Conservation (phyloP, 2,888 invertebrate genomes). For the Zelleria hepariella region DNA sequence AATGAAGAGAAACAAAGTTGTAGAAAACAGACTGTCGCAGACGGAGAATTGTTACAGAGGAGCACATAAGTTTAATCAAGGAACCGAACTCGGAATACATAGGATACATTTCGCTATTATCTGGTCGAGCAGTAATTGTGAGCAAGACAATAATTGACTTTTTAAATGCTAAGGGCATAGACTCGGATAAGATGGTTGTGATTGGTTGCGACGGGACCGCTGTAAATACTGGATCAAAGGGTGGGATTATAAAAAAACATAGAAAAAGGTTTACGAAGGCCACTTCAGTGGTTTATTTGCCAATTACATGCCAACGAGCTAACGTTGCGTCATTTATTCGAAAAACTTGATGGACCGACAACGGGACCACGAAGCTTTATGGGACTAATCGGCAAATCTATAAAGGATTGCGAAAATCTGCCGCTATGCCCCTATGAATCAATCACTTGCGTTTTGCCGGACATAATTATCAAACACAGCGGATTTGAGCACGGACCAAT, state of each 20-base stretch:
- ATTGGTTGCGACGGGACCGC: not conserved
- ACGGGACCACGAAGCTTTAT: conserved; percentile 19
- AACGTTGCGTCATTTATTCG: conserved; percentile 21
- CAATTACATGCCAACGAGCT: conserved; percentile 20
- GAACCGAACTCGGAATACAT: not conserved
- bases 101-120: not conserved
- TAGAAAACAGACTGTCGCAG: not conserved
- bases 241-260: conserved; percentile 15
- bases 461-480: not conserved
- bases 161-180: not conserved
- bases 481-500: conserved; percentile 12
- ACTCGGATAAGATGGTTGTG: not conserved
- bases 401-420: conserved; percentile 13
- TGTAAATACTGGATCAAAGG: not conserved
- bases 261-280: conserved; percentile 15
- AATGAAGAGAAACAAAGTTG: not conserved
- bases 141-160: not conserved
- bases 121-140: not conserved
- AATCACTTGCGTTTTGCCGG: not conserved
- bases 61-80: not conserved
- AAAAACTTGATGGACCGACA: conserved; percentile 18
- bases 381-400: conserved; percentile 21
- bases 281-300: conserved; percentile 20
- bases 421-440: not conserved
- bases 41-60: not conserved